Evolutionary conservation across 2,888 invertebrate genomes (phyloP), one percentile per base, ranked within the genome.

Genomic region (Dryomyza anilis): DNA sequence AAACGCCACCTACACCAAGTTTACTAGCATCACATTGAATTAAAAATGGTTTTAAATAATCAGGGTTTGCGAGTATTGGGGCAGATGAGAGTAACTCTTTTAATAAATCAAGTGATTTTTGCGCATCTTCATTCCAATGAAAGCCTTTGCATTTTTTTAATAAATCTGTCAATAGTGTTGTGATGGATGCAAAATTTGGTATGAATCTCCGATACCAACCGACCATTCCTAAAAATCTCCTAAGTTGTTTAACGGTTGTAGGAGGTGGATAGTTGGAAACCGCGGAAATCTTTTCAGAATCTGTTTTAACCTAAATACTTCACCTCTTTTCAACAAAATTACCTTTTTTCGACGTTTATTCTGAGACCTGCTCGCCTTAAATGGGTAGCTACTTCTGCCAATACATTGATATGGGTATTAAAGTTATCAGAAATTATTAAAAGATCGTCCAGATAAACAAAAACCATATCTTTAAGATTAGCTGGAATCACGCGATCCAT

Each of bases 171-270:
- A 70, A 52, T 8, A 69, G 67, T 1, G 69, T 55, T 1, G 69
- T 64, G 1, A 70, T 14, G 2, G 65, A 29, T 4, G 70, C 69
- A 59, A 57, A 69, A 25, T 68, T 66, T 16, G 8, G 25, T 1
- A 70, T 63, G 45, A 69, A 70, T 10, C 68, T 50, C 1, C 69
- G 27, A 36, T 68, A 69, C 65, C 70, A 72, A 5, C 72, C 69
- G 1, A 67, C 61, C 65, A 68, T 70, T 14, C 69, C 69, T 5
- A 72, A 30, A 43, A 72, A 70, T 5, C 69, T 25, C 8, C 66
- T 36, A 3, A 69, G 61, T 48, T 70, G 65, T 14, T 63, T 62
- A 0, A 62, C n/a, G n/a, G 52, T 48, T 33, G 21, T 45, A 14
- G 65, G 61, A 6, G 23, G 16, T 0, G 63, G 60, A 19, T 55